Evolutionary conservation across 1,140 invertebrate species (phyloP).

Genomic region (Glossosoma conforme): DNA sequence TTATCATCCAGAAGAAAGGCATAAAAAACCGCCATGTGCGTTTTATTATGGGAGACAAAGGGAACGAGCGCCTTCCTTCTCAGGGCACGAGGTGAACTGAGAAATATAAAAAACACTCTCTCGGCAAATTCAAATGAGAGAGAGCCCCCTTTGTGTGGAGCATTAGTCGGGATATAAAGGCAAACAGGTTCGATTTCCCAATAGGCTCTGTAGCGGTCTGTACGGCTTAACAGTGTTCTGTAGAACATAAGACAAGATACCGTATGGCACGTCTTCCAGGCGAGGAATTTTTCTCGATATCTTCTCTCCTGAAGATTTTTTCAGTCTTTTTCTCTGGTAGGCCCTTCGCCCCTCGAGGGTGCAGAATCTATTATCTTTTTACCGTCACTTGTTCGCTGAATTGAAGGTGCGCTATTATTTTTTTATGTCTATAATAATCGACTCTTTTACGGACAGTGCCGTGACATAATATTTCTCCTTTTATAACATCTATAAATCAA

Average conservation of each 20-base stretch:
- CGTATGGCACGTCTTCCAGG: slow-evolving; percentile 15
- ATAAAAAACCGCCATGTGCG: slow-evolving; percentile 28
- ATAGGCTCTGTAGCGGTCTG: slow-evolving; percentile 15
- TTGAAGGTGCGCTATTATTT: background rate
- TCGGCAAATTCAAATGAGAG: slow-evolving; percentile 29
- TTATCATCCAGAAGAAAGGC: background rate
- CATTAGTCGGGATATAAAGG: slow-evolving; percentile 26
- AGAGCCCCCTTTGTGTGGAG: slow-evolving; percentile 11
- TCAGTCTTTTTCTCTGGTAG: background rate
- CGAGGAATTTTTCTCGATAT: slow-evolving; percentile 14
- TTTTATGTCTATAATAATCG: slow-evolving; percentile 14
- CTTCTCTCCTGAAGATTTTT: slow-evolving; percentile 6
- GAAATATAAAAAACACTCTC: slow-evolving; percentile 18
- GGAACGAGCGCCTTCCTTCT: slow-evolving; percentile 8
- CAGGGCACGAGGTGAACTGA: slow-evolving; percentile 7
- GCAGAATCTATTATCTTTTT: slow-evolving; percentile 3
- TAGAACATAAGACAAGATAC: slow-evolving; percentile 24
- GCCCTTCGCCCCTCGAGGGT: background rate
- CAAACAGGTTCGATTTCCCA: slow-evolving; percentile 30
- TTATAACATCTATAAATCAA: slow-evolving; percentile 13
- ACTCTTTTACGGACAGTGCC: slow-evolving; percentile 8
- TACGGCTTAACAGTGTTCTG: slow-evolving; percentile 18
- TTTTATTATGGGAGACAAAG: slow-evolving; percentile 25
- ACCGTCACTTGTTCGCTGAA: background rate
- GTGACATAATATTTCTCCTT: slow-evolving; percentile 3